These are phyloP conservation scores for Alouatta palliata DNA, from an alignment of 2,113 vertebrate genomes.

Conservation along the genomic window DNA sequence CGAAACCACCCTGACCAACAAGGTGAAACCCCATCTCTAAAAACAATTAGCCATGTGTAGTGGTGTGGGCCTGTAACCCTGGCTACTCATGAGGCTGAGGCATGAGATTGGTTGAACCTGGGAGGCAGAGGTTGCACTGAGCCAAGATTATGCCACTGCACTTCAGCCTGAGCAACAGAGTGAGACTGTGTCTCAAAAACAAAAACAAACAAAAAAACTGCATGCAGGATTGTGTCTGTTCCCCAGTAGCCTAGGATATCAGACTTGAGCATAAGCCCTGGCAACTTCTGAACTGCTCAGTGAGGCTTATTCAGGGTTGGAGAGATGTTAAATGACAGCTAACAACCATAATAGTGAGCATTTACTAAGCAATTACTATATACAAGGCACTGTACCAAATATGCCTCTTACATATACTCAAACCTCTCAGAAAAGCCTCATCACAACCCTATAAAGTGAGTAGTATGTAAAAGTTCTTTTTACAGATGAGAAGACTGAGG, in stretches of 20 bases:
- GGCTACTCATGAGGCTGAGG: no score
- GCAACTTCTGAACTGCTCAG: neutral
- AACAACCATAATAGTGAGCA: neutral
- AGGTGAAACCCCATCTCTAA: no score
- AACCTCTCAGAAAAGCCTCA: neutral
- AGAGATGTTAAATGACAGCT: neutral
- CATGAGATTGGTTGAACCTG: no score
- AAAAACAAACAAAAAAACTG: neutral
- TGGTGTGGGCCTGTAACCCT: no score
- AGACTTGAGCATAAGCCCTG: neutral
- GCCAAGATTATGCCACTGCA: no score
- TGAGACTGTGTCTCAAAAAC: no score
- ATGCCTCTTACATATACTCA: accelerated
- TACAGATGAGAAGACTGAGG: neutral
- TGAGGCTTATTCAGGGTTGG: neutral
- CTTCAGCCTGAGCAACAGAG: no score
- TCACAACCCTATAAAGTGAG: no score
- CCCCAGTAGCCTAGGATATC: neutral
- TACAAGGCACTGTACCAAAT: neutral
- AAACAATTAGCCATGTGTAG: no score
- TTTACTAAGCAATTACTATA: neutral
- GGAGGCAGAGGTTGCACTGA: no score
- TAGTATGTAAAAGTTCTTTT: neutral
- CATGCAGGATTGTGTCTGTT: neutral
- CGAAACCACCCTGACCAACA: no score